Conservation (phyloP, 1,140 invertebrate genomes). For the Heterodera schachtii region DNA sequence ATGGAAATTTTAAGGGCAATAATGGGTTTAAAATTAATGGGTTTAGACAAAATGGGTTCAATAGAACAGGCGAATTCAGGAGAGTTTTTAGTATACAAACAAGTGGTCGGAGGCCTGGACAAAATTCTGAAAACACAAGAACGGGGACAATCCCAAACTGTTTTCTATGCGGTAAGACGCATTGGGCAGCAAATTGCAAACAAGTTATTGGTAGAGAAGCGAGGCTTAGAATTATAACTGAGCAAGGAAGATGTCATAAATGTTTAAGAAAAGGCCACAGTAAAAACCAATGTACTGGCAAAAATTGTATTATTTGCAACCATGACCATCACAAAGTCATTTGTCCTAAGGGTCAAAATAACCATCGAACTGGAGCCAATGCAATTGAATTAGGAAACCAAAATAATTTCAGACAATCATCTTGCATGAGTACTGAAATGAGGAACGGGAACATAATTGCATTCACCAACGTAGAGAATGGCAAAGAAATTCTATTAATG, state of each 20-base stretch:
- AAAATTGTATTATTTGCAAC: background rate
- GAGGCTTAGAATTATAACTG: background rate
- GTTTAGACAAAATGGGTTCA: background rate
- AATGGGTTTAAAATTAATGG: background rate
- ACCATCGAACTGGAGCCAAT: background rate
- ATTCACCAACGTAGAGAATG: background rate
- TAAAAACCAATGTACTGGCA: background rate
- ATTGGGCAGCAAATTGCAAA: background rate
- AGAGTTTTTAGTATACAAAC: background rate
- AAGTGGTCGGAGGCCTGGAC: background rate
- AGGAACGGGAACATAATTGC: background rate
- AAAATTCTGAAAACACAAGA: background rate
- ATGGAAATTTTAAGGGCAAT: background rate
- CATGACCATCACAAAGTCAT: background rate
- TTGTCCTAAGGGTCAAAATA: background rate
- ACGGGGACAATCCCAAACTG: background rate
- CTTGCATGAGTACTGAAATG: background rate
- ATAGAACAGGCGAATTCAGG: background rate
- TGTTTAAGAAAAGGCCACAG: background rate
- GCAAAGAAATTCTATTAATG: background rate
- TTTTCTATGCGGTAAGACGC: background rate
- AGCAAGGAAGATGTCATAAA: background rate
- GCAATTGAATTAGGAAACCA: background rate
- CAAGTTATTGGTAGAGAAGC: background rate
- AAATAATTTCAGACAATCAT: background rate